Conservation (phyloP, 2,888 invertebrate genomes). For the Flexamia atlantica region DNA sequence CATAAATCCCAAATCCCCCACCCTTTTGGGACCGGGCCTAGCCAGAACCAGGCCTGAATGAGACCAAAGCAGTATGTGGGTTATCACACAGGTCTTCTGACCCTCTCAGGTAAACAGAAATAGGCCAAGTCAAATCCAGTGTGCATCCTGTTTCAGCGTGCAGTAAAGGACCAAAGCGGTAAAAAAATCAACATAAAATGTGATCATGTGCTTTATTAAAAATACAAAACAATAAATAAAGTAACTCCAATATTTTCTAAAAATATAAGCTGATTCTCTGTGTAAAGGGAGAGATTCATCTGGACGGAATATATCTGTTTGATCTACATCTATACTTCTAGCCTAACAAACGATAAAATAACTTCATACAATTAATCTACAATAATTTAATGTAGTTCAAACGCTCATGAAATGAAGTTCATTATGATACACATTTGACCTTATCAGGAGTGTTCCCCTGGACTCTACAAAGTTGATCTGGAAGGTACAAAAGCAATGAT, state of each 20-base stretch:
- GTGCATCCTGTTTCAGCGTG: too few relatives aligned
- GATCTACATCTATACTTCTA: slow-evolving; percentile 9
- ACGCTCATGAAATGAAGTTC: not conserved
- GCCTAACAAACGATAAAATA: not conserved
- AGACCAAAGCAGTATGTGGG: too few relatives aligned
- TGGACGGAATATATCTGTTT: slow-evolving; percentile 24
- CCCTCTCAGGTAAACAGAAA: too few relatives aligned
- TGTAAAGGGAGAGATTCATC: slow-evolving; percentile 31
- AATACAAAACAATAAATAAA: slow-evolving; percentile 47
- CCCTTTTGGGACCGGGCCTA: too few relatives aligned
- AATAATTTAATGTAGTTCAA: not conserved
- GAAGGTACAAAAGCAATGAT: too few relatives aligned
- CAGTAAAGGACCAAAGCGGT: too few relatives aligned
- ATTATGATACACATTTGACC: not conserved
- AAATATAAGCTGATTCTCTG: slow-evolving; percentile 38
- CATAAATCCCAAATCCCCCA: too few relatives aligned
- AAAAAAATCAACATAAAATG: not conserved
- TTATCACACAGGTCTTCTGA: too few relatives aligned
- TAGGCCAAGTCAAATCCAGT: too few relatives aligned
- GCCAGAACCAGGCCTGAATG: too few relatives aligned
- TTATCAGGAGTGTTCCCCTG: too few relatives aligned
- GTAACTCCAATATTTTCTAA: slow-evolving; percentile 10
- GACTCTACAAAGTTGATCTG: too few relatives aligned
- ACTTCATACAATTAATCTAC: not conserved
- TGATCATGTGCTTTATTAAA: slow-evolving; percentile 41